These are phyloP conservation scores for Epirrhoe tristata DNA, from an alignment of 2,888 invertebrate genomes.

Conservation along the genomic window DNA sequence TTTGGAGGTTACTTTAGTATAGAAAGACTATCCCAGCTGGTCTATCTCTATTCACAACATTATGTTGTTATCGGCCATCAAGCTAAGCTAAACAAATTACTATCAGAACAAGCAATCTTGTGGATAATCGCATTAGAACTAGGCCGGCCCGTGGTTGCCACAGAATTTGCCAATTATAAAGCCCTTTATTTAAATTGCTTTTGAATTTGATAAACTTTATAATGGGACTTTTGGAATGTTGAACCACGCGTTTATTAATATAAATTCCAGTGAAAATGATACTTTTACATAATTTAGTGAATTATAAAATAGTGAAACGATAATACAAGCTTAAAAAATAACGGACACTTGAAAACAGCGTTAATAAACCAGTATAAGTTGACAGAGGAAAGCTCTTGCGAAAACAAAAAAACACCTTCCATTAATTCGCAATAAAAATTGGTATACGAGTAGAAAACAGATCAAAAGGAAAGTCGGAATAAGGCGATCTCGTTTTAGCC, in stretches of 20 bases:
- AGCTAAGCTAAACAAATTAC: slow-evolving; percentile 23
- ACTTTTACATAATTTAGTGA: background rate
- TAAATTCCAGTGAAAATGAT: background rate
- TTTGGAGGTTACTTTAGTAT: too few species aligned
- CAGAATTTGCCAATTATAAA: slow-evolving; percentile 7
- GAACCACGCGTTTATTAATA: background rate
- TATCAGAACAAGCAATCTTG: slow-evolving; percentile 27
- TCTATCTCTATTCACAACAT: slow-evolving; percentile 5
- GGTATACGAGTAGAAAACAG: slow-evolving; percentile 31
- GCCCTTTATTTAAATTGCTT: slow-evolving; percentile 1
- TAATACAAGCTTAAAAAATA: background rate
- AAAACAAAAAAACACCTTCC: background rate
- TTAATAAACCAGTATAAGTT: background rate
- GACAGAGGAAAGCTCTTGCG: background rate
- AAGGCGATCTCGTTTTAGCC: slow-evolving; percentile 33
- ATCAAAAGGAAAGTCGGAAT: slow-evolving; percentile 40
- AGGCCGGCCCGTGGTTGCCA: slow-evolving; percentile 3
- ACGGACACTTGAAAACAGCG: background rate
- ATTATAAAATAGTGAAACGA: background rate
- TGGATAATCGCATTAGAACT: slow-evolving; percentile 21
- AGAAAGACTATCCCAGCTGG: background rate
- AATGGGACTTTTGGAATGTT: background rate
- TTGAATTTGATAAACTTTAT: slow-evolving; percentile 3
- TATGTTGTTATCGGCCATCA: slow-evolving; percentile 18
- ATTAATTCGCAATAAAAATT: slow-evolving; percentile 27